Conservation (phyloP, 2,888 invertebrate genomes). For the Polydrusus pterygomalis region DNA sequence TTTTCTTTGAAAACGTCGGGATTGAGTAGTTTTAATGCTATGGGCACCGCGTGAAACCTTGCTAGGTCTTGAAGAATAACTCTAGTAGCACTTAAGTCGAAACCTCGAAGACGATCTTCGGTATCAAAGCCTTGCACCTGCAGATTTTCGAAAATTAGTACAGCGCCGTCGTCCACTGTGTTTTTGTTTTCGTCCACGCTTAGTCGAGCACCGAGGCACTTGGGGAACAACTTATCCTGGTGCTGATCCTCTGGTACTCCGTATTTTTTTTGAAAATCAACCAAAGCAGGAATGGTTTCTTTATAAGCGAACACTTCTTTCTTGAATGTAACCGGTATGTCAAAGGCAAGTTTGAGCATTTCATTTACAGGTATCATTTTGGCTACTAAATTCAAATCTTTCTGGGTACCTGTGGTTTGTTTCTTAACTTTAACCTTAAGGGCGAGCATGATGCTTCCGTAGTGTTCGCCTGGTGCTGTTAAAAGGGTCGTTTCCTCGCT, state of each 20-base stretch:
- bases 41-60: constrained; percentile 76
- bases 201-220: constrained; percentile 75
- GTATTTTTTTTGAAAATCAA: constrained; percentile 72
- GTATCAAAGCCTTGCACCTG: constrained; percentile 73
- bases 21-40: constrained; percentile 73
- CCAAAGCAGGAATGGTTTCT: constrained; percentile 73
- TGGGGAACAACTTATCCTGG: constrained; percentile 72
- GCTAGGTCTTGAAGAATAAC: constrained; percentile 74
- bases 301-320: constrained; percentile 77
- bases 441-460: constrained; percentile 77
- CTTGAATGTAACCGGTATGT: constrained; percentile 75
- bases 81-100: constrained; percentile 73
- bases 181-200: constrained; percentile 68
- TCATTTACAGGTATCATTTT: constrained; percentile 76
- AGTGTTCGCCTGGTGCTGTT: constrained; percentile 77
- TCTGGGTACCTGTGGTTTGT: constrained; percentile 60
- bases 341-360: constrained; percentile 73
- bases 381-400: constrained; percentile 73
- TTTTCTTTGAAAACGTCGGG: constrained; percentile 71
- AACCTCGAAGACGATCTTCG: constrained; percentile 73
- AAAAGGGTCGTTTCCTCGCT: constrained; percentile 69
- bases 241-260: constrained; percentile 69
- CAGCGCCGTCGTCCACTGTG: constrained; percentile 76
- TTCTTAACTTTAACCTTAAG: constrained; percentile 67
- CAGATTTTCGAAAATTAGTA: constrained; percentile 76